Percentiles rank a stretch among this genome's conserved stretches.
Conservation (phyloP, 2,113 vertebrate genomes). For the Murina feae region DNA sequence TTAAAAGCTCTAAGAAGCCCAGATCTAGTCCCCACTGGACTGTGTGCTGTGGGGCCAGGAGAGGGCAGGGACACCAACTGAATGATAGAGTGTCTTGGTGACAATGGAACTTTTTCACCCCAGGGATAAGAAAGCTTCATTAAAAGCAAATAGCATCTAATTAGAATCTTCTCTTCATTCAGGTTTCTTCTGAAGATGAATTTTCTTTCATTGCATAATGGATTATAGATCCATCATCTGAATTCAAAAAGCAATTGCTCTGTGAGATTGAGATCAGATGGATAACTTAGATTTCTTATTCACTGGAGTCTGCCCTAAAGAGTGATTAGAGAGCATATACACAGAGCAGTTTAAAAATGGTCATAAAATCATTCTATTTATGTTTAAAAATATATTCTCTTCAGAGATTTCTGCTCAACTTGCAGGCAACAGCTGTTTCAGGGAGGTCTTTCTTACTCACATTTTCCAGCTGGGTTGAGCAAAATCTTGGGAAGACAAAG, state of each 20-base stretch:
- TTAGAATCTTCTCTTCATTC: slow-evolving; percentile 10
- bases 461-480: slow-evolving; percentile 20
- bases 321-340: neutral
- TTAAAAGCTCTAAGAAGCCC: neutral
- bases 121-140: neutral
- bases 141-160: neutral
- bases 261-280: neutral
- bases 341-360: neutral
- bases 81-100: neutral
- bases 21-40: neutral
- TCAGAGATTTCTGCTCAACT: neutral
- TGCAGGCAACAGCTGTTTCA: slow-evolving; percentile 31
- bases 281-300: neutral
- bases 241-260: slow-evolving; percentile 35
- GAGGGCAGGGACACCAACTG: neutral
- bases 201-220: slow-evolving; percentile 50
- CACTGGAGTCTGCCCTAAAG: neutral
- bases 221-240: slow-evolving; percentile 46
- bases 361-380: slow-evolving; percentile 14
- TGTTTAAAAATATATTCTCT: slow-evolving; percentile 36
- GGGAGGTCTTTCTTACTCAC: neutral
- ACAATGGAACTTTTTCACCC: neutral
- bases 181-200: neutral
- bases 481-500: slow-evolving; percentile 17
- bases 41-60: neutral